Conservation (phyloP, 2,888 invertebrate genomes). For the Pachycephus smyrnensis region DNA sequence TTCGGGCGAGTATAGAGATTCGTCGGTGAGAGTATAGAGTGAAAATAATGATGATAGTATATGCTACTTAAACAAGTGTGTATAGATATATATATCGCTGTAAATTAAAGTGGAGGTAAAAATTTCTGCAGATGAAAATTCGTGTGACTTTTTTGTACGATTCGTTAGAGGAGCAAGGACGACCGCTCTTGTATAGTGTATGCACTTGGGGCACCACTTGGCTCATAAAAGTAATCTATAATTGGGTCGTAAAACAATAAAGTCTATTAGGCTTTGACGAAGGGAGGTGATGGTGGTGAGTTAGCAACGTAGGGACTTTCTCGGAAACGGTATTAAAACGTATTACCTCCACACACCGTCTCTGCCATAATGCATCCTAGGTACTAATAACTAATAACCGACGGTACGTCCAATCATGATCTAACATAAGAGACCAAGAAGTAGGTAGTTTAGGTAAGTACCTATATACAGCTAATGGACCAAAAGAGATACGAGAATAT, state of each 20-base stretch:
- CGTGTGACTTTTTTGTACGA: constrained; percentile 22
- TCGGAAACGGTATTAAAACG: constrained; percentile 28
- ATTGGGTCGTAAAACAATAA: constrained; percentile 64
- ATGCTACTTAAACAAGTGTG: neutral
- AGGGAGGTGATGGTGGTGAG: constrained; percentile 6
- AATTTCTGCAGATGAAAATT: constrained; percentile 3
- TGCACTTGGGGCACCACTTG: constrained; percentile 32
- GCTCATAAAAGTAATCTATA: constrained; percentile 63
- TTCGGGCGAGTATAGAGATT: neutral
- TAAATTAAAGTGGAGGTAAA: neutral
- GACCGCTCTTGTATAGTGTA: constrained; percentile 1
- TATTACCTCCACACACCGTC: neutral
- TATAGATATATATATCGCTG: neutral
- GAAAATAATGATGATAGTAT: neutral
- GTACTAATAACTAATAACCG: constrained; percentile 45
- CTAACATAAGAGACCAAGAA: neutral
- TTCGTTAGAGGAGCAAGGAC: constrained; percentile 48
- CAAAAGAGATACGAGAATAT: neutral
- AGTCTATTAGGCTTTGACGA: constrained; percentile 51
- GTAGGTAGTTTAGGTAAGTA: neutral
- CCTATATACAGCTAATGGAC: neutral
- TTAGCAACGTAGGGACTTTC: constrained; percentile 26
- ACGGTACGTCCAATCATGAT: constrained; percentile 31
- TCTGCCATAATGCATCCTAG: constrained; percentile 15
- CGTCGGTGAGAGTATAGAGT: neutral